phyloP scores from a whole-genome alignment of 2,888 invertebrate genomes.

The Fragum sueziense region DNA sequence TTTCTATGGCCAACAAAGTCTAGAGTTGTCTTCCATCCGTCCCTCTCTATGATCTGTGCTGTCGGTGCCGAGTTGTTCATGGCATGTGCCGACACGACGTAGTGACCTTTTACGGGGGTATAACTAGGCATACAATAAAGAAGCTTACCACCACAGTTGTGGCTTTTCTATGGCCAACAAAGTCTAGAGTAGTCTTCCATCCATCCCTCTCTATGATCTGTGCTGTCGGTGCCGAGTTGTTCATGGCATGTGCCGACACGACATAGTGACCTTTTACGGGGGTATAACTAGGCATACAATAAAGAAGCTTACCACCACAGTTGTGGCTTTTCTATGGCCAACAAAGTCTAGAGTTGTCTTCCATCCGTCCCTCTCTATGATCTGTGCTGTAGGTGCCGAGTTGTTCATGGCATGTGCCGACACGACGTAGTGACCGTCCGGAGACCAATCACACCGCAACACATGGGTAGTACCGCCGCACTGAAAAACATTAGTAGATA shows the following conservation, averaged over 20 bases:
- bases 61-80: slow-evolving; percentile 99
- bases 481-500: slow-evolving; percentile 77
- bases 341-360: slow-evolving; percentile 97
- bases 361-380: slow-evolving; percentile 92
- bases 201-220: slow-evolving; percentile 91
- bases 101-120: too few species aligned
- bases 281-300: too few species aligned
- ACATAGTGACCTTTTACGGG: slow-evolving; percentile 97
- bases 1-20: slow-evolving; percentile 99
- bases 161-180: slow-evolving; percentile 98
- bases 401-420: slow-evolving; percentile 99
- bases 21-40: slow-evolving; percentile 93
- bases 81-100: slow-evolving; percentile 97
- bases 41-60: slow-evolving; percentile 93
- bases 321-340: slow-evolving; percentile 98
- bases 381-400: slow-evolving; percentile 97
- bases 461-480: slow-evolving; percentile 94
- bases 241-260: slow-evolving; percentile 99
- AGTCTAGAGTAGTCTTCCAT: slow-evolving; percentile 98
- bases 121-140: too few species aligned
- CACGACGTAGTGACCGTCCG: slow-evolving; percentile 97
- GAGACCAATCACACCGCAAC: slow-evolving; percentile 96
- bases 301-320: slow-evolving; percentile 92
- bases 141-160: slow-evolving; percentile 94
- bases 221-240: slow-evolving; percentile 98